Percentiles rank a stretch among this genome's conserved stretches.
Conservation (phyloP, 2,113 vertebrate species). For the Acrocephalus arundinaceus region DNA sequence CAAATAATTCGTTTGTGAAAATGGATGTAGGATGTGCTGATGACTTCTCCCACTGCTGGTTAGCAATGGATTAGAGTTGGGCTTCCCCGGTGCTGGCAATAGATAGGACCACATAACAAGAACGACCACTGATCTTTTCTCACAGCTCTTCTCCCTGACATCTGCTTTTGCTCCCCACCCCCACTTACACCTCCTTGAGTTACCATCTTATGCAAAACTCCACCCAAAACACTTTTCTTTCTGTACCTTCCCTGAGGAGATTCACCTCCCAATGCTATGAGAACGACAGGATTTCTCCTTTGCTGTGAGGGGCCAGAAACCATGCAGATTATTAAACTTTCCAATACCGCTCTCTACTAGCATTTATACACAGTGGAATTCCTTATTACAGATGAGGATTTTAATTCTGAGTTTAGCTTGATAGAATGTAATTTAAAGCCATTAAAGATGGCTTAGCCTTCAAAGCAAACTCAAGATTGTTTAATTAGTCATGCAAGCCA, state of each 20-base stretch:
- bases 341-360: conserved; percentile 12
- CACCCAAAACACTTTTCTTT: background rate
- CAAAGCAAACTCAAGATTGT: conserved; percentile 72
- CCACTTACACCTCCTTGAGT: background rate
- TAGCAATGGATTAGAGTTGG: background rate
- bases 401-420: conserved; percentile 71
- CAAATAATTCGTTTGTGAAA: background rate
- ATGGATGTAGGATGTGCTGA: background rate
- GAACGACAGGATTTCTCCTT: background rate
- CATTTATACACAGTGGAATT: conserved; percentile 59
- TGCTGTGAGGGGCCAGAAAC: background rate
- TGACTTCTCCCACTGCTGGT: background rate
- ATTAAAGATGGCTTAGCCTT: conserved; percentile 73
- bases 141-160: background rate
- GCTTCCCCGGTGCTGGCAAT: background rate
- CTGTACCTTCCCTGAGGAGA: rapidly evolving
- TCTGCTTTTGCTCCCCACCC: background rate
- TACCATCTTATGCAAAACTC: background rate
- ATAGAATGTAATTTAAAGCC: conserved; percentile 73
- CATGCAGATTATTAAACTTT: conserved; percentile 27
- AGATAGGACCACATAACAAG: background rate
- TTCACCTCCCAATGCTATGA: background rate
- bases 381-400: conserved; percentile 67
- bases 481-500: conserved; percentile 73
- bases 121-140: background rate